These are phyloP conservation scores for Podarcis cretensis DNA, from an alignment of 2,113 vertebrate species.

Conservation along the genomic window DNA sequence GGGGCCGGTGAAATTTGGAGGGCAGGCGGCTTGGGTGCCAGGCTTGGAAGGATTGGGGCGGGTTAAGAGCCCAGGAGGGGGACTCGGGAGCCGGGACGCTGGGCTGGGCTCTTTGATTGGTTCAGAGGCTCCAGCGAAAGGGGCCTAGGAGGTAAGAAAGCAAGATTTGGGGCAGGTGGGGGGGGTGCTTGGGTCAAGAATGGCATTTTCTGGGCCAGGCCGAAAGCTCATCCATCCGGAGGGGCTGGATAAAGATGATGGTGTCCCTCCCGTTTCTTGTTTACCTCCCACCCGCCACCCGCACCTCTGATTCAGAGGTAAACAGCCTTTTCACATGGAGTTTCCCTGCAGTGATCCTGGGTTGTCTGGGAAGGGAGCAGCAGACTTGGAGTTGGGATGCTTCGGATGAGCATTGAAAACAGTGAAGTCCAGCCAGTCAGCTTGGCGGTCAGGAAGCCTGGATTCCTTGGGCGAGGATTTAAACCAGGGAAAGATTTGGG, in stretches of 20 bases:
- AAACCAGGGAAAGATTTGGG: neutral
- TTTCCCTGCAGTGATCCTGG: neutral
- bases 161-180: neutral
- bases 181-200: neutral
- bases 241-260: neutral
- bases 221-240: neutral
- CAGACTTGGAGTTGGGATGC: neutral
- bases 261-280: too few relatives aligned
- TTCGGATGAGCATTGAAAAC: too few relatives aligned
- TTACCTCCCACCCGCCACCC: neutral
- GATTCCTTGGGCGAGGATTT: neutral
- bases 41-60: neutral
- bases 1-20: neutral
- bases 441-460: too few relatives aligned
- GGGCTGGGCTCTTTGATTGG: neutral
- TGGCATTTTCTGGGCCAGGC: neutral
- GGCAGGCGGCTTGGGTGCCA: neutral
- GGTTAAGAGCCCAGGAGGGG: too few relatives aligned
- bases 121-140: too few relatives aligned
- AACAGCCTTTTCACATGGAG: neutral
- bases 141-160: neutral
- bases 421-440: neutral
- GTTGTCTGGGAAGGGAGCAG: neutral
- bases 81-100: neutral
- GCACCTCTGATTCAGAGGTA: neutral